Evolutionary conservation across 2,888 invertebrate species (phyloP), one percentile per base, ranked within the genome.

Genomic region (Meiosimyza decipiens): DNA sequence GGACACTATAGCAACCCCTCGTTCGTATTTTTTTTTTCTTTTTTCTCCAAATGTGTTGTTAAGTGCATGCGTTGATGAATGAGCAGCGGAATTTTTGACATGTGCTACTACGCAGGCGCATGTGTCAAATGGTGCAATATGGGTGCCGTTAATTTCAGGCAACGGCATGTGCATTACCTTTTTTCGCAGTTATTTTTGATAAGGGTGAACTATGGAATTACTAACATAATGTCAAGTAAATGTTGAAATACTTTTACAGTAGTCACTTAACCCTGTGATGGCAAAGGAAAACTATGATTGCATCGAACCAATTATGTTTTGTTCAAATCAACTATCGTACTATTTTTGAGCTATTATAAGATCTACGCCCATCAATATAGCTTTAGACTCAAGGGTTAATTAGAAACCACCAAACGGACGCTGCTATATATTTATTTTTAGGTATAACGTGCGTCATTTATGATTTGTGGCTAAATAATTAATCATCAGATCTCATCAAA

Each of bases 51-150:
- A 40, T 40, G 40, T 9, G 40, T 40, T 40, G 9, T 9, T 40
- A 40, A 40, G 40, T 40, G 40, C 40, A 40, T 40, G 9, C 40
- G 40, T 28, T 12, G 13, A 28, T 28, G 22, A 13, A 57, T 57
- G 28, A 57, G 28, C 57, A 57, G 57, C 28, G 57, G 57, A 57
- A 57, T 57, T 57, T 57, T 57, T 22, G 57, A 57, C 57, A 57
- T 57, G 57, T 57, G 57, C 57, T 18, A 28, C 40, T 57, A 28
- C 57, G 57, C 57, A 57, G 22, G 22, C 57, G 57, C 57, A 57
- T 28, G 28, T 28, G 22, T 57, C 57, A 57, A 57, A 57, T 57
- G 18, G 2, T 57, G 28, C 22, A 13, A 15, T 6, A 57, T 28
- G 28, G 57, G 57, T 57, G 16, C 9, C 22, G 12, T 57, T 57